Base-by-base conservation (phyloP, 37 sponge, comb jelly and placozoan genomes). In the Geodia barretti region DNA sequence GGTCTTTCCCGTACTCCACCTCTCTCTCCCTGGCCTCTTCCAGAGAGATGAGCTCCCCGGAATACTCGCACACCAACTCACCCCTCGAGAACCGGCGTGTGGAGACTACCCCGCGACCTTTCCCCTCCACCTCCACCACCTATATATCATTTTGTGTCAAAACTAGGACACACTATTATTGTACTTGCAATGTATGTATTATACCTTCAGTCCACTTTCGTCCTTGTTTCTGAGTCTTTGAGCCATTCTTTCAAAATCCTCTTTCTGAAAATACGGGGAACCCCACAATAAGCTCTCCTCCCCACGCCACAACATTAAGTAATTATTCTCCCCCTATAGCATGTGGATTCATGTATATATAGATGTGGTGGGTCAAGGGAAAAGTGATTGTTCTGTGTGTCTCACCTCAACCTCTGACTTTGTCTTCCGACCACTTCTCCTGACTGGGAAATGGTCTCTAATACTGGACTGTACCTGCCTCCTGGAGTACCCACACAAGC, bases 71-170 rank as follows among this genome's bases (percentile, higher is more conserved):
- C 1, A 93, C 42, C 26, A 93, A 79, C 30, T 93, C 94, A 25
- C 92, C 96, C 17, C 78, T 84, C 17, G 35, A 21, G 79, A 95
- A 93, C 25, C 41, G 64, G 17, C 81, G 39, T 0, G 94, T 89
- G 23, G 99, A 36, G 23, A 91, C 79, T 36, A 98, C 92, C 14
- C 94, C 99, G 7, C 92, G 72, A 0, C 99, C 99, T 71, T 98
- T 98, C 1, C 83, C 94, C 31, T 87, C 87, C 41, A 84, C 76
- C 26, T 87, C 81, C 31, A 87, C 77, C 1, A 84, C 87, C 87
- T 87, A 39, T 29, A 73, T 11, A 14, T 20, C 30, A 54, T 37
- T 30, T 21, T 29, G 31, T 32, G 20, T 21, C 25, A 77, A 25
- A 43, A 23, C 2, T 5, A 32, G 26, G 24, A 3, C 14, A 34